phyloP scores from a whole-genome alignment of 2,113 vertebrate species.

The Stegostoma tigrinum region DNA sequence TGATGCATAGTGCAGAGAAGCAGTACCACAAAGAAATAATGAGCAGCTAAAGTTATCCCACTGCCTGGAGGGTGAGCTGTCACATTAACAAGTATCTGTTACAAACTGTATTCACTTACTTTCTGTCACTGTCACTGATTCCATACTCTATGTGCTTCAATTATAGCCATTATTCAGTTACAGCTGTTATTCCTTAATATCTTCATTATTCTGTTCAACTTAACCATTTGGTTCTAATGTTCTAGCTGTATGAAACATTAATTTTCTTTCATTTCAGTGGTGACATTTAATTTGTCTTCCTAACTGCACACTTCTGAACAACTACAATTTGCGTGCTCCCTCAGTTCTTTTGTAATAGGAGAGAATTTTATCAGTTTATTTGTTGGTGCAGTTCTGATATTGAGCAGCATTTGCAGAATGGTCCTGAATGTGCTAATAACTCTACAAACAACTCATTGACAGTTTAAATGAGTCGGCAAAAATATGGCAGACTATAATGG shows the following conservation, averaged over 20 bases:
- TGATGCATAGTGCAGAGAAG: background rate
- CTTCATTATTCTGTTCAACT: background rate
- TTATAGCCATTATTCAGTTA: background rate
- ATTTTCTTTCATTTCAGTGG: background rate
- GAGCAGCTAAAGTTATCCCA: background rate
- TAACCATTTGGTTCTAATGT: background rate
- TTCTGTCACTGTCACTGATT: conserved; percentile 23
- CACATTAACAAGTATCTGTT: background rate
- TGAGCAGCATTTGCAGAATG: background rate
- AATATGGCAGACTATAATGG: no score
- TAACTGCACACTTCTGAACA: background rate
- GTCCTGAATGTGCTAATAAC: no score
- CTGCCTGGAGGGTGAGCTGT: background rate
- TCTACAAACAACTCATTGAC: no score
- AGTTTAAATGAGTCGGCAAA: no score
- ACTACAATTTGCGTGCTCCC: background rate
- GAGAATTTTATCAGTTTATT: no score
- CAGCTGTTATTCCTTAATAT: background rate
- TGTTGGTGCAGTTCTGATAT: background rate
- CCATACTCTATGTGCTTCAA: background rate
- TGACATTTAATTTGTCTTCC: background rate
- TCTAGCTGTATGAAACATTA: background rate
- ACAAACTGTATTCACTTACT: background rate
- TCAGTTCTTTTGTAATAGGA: background rate
- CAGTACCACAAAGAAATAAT: background rate